Conservation (phyloP, 2,113 vertebrate genomes). For the Zosterops japonicus region DNA sequence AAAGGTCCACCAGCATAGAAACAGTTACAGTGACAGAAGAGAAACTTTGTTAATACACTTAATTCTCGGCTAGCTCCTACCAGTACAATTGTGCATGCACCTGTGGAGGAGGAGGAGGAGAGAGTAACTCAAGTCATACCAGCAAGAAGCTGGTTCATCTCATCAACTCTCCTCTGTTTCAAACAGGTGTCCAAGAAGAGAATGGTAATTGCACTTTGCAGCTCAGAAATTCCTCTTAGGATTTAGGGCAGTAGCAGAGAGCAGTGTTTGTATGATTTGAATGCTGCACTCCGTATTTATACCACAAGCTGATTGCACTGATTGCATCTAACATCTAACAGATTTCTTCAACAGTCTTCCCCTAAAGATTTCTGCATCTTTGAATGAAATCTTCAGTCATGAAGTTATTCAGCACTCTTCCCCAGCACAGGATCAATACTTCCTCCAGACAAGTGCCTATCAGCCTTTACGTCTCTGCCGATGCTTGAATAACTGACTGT, state of each 20-base stretch:
- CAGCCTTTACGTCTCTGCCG: background rate
- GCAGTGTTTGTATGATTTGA: background rate
- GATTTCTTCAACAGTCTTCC: background rate
- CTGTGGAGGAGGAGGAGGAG: background rate
- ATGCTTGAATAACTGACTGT: background rate
- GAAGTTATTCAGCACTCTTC: background rate
- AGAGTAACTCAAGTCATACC: background rate
- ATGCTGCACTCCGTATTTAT: background rate
- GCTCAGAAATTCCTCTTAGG: background rate
- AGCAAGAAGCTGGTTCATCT: background rate
- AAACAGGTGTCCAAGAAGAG: background rate
- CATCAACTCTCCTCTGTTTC: background rate
- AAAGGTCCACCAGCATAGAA: background rate
- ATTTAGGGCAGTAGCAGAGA: background rate
- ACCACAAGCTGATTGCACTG: background rate
- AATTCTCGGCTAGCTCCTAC: background rate
- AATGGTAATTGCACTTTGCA: background rate
- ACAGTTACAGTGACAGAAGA: background rate
- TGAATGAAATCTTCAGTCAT: background rate
- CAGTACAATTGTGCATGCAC: fast-evolving
- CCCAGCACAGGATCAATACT: background rate
- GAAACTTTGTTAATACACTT: background rate
- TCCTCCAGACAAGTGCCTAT: background rate
- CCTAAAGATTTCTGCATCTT: background rate
- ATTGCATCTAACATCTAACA: background rate